Base-by-base conservation (phyloP, 1,140 invertebrate species). In the Caligus rogercresseyi region DNA sequence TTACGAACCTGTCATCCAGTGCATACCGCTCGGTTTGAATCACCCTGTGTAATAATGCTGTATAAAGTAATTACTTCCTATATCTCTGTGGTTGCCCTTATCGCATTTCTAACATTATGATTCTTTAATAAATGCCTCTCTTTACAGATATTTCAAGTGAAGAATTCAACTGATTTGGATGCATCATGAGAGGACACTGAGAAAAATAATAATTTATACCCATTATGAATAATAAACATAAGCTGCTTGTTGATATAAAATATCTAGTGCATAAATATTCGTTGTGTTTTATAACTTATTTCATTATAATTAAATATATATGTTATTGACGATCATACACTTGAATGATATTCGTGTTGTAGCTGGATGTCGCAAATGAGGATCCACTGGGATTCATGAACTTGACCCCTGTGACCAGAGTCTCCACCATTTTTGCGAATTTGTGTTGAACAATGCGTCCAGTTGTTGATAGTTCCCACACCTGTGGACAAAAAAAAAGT, bases 271-370 rank as follows among this genome's bases (percentile, higher is more conserved):
- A n/a, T n/a, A n/a, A 53, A 16, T 53, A 4, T 1, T 7, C 21
- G 21, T 53, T 1, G 16, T 53, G 52, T 2, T 53, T 2, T 7
- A 19, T 53, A 19, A 19, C 52, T 1, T 19, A 53, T 2, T 16
- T 1, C 54, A 21, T 56, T 21, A 25, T 56, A 56, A 20, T 3
- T 56, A 23, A 20, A 56, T 56, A 21, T n/a, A n/a, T 21, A 16
- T 56, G 20, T 21, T 56, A 20, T 56, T 56, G 20, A 15, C 24
- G 15, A 21, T 25, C 2, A 31, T 24, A 60, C 21, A 60, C 21
- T 60, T 31, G 24, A 43, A 60, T 60, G 26, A 25, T 60, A 16
- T 31, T 60, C 3, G 57, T 24, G n/a, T 60, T 25, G 23, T 60
- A 60, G 14, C 20, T 2, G 2, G 57, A 3, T 25, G 43, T 43